A percentile compares a stretch with the other conserved stretches of the same genome.
Evolutionary conservation across 2,113 vertebrate species (phyloP).

Genomic region (Odobenus rosmarus): DNA sequence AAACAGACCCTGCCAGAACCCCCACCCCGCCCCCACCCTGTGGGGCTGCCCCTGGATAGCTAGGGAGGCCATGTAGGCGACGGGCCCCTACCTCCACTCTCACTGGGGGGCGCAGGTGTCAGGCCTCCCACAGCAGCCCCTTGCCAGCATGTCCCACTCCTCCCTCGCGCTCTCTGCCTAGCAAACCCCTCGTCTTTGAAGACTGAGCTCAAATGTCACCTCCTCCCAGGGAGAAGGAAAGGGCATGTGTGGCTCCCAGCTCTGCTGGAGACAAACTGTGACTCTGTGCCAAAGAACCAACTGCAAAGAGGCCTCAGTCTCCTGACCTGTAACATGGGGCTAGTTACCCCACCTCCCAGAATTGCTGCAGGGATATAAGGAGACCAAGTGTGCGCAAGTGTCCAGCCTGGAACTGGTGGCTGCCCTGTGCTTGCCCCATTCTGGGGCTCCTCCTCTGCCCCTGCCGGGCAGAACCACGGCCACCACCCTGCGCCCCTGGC

Average conservation of each 20-base stretch:
- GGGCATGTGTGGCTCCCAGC: not conserved
- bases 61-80: not conserved
- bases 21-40: not conserved
- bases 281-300: not conserved
- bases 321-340: not conserved
- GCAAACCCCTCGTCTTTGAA: conserved; percentile 11
- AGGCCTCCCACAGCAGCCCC: not conserved
- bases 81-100: not conserved
- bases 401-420: not conserved
- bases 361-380: not conserved
- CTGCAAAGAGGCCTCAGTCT: not conserved
- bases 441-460: not conserved
- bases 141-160: not conserved
- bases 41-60: not conserved
- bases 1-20: not conserved
- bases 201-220: not conserved
- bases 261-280: not conserved
- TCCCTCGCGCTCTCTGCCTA: not conserved
- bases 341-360: not conserved
- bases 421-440: not conserved
- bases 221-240: not conserved
- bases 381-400: not conserved
- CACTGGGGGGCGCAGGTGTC: not conserved
- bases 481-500: not conserved
- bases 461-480: not conserved